Base-by-base conservation (phyloP, 2,113 vertebrate species). In the Eonycteris spelaea region DNA sequence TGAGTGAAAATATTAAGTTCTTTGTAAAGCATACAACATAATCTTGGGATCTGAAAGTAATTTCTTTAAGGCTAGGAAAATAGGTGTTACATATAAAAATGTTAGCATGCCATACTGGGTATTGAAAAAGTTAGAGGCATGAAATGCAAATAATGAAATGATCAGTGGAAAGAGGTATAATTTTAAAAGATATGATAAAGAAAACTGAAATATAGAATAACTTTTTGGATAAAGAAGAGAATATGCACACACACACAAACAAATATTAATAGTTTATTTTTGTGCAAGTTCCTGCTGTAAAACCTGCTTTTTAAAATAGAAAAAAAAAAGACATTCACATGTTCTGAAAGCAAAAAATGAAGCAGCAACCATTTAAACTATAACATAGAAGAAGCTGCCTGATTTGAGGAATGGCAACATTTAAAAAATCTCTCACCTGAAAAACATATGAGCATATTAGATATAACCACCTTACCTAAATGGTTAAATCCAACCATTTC, bases 231-330 rank as follows among this genome's bases (percentile, higher is more conserved):
- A 94, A 92, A 78, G 14, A 73, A 59, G 57, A 74, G 24, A 65
- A 70, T 35, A 82, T 55, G 3, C 40, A 48, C 35, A 80, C 90
- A 65, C 35, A 86, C n/a, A 43, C 40, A 43, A 43, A 43, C 16
- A 86, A 65, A n/a, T 48, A 68, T 88, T 84, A 61, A 55, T 33
- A 78, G 9, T 40, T 88, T 78, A 33, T 26, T 75, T 77, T 7
- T 45, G 15, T 71, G 1, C 53, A 57, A 28, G 6, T 38, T 45
- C 1, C 45, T 73, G 16, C n/a, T 85, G 0, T 74, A 84, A 91
- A 95, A 84, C 16, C 7, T 78, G 9, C 12, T 68, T 86, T 84
- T 94, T 77, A 88, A 90, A 94, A 24, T 80, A 55, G 67, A 91
- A 83, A 78, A 35, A 45, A n/a, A 51, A 80, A 4, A 45, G 13